phyloP scores from a whole-genome alignment of 2,888 invertebrate species.

The Heliconius erato region DNA sequence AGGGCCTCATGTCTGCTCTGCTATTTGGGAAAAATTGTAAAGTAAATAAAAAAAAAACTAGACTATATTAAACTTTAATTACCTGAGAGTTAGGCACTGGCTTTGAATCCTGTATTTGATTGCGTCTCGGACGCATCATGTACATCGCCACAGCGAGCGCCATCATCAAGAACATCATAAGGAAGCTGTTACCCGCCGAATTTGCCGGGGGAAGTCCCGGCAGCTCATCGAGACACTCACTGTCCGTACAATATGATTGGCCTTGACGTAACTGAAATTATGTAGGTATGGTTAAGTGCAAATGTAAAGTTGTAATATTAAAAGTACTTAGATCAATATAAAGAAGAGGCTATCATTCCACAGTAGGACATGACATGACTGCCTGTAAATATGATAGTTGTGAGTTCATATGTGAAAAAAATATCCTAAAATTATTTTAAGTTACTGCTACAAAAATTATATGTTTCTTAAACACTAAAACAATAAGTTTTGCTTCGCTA shows the following conservation, averaged over 20 bases:
- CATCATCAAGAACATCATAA: slow-evolving; percentile 88
- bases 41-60: too few species aligned
- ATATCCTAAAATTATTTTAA: too few species aligned
- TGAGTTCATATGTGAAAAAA: too few species aligned
- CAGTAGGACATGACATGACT: too few species aligned
- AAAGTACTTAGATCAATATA: neutral
- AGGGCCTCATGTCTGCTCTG: too few species aligned
- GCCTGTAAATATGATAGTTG: too few species aligned
- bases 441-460: neutral
- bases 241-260: slow-evolving; percentile 96
- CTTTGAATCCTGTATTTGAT: slow-evolving; percentile 76
- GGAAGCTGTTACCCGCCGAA: slow-evolving; percentile 82
- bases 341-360: neutral
- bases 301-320: neutral
- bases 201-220: slow-evolving; percentile 69
- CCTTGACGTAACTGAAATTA: slow-evolving; percentile 93
- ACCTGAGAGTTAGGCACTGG: slow-evolving; percentile 76
- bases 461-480: neutral
- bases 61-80: neutral
- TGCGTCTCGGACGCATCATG: slow-evolving; percentile 86
- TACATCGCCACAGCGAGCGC: slow-evolving; percentile 88
- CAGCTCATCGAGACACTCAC: slow-evolving; percentile 90
- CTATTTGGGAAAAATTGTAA: too few species aligned
- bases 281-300: neutral
- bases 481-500: neutral